Conservation (phyloP, 2,888 invertebrate species). For the Diaprepes abbreviatus region DNA sequence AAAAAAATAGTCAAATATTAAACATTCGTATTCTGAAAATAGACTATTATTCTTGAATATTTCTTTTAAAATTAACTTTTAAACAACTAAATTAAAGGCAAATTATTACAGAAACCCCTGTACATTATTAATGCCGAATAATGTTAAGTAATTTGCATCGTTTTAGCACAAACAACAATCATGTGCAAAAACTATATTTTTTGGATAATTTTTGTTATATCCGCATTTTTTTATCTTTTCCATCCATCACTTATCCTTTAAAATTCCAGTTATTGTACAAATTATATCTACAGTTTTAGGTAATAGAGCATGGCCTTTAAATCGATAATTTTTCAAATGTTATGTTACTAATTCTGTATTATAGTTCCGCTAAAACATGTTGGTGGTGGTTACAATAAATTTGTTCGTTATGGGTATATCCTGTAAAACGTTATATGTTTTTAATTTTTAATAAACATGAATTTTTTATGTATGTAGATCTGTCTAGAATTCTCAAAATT, state of each 20-base stretch:
- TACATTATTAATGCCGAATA: no score
- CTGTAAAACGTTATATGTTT: not conserved
- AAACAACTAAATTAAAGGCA: no score
- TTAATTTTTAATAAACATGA: not conserved
- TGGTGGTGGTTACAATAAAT: slow-evolving; percentile 34
- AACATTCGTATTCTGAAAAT: no score
- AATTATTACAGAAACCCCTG: no score
- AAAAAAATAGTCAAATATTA: no score
- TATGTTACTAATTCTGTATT: slow-evolving; percentile 8
- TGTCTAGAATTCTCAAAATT: slow-evolving; percentile 29
- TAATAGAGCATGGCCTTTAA: not conserved
- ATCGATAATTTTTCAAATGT: not conserved
- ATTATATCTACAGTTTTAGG: not conserved
- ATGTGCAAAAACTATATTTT: no score
- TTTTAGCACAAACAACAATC: no score
- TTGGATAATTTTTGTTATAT: no score
- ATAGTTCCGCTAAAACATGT: slow-evolving; percentile 15
- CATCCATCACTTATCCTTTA: not conserved
- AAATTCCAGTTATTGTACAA: slow-evolving; percentile 9
- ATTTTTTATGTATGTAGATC: slow-evolving; percentile 21
- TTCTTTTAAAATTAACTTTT: no score
- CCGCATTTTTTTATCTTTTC: not conserved
- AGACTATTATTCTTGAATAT: no score
- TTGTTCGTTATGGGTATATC: slow-evolving; percentile 9
- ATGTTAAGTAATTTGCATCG: no score